These are phyloP conservation scores for Spilosoma lubricipeda DNA, from an alignment of 2,888 invertebrate genomes.

Conservation along the genomic window DNA sequence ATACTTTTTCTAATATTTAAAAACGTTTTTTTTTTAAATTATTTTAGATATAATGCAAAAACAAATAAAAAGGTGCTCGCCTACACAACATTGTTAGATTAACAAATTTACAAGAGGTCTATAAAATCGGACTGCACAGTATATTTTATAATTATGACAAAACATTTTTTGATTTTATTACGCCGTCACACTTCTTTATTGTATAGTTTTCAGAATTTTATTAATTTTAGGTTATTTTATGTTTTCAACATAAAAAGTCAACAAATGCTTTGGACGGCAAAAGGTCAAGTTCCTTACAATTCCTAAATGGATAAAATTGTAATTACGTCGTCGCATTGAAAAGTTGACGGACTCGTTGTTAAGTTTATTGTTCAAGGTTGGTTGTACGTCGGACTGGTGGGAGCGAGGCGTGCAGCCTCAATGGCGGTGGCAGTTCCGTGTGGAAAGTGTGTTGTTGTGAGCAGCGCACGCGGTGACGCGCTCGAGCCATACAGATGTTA, in stretches of 20 bases:
- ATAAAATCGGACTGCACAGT: neutral
- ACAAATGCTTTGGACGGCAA: neutral
- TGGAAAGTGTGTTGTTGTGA: slow-evolving; percentile 53
- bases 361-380: slow-evolving; percentile 18
- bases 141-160: neutral
- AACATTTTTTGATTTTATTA: neutral
- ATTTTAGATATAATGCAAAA: neutral
- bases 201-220: neutral
- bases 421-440: slow-evolving; percentile 54
- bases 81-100: neutral
- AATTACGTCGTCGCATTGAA: slow-evolving; percentile 1
- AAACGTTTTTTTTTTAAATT: neutral
- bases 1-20: neutral
- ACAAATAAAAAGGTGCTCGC: too few relatives aligned
- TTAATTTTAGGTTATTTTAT: neutral
- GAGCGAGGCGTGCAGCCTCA: slow-evolving; percentile 27
- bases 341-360: slow-evolving; percentile 12
- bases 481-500: neutral
- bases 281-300: neutral
- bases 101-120: neutral
- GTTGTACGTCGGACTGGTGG: slow-evolving; percentile 14
- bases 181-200: neutral
- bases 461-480: slow-evolving; percentile 14
- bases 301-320: neutral
- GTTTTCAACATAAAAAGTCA: too few relatives aligned